Evolutionary conservation across 2,113 vertebrate genomes (phyloP), one percentile per base, ranked within the genome.

Genomic region (Carollia perspicillata): DNA sequence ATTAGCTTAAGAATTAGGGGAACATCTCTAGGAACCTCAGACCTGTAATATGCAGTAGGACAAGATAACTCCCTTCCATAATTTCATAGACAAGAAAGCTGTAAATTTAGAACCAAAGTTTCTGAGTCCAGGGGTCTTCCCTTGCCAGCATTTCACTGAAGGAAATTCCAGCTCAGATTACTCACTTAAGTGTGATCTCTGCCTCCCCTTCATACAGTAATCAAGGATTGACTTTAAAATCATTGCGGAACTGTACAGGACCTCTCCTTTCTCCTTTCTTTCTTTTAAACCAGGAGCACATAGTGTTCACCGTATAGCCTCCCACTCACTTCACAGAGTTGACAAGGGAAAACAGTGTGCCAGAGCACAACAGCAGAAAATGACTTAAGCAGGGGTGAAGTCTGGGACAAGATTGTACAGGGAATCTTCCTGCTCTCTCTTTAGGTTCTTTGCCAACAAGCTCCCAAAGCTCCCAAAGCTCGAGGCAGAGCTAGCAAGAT

Each of bases 271-370:
- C 13, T 94, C 96, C 94, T 51, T 75, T 78, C 93, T 95, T 53
- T 74, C 60, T 95, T 92, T 90, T 30, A 93, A 95, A 51, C 53
- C 60, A 68, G 58, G 84, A 95, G 80, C 55, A 95, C 84, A 68
- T 37, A 35, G 30, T 93, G 75, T 90, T 97, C 96, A 79, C 88
- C 66, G 42, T 55, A 60, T 33, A 95, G 40, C 81, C 88, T 96
- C 97, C 97, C 66, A 95, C 97, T 92, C 58, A 47, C 75, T 78
- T 95, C 58, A 77, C 0, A 1, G 44, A 90, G 90, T 49, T 96
- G 95, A 95, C 92, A 95, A 92, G 90, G 71, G 65, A 92, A 84
- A 96, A 44, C 26, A 44, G 60, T 44, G n/a, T 60, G 23, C 83
- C 47, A 33, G 44, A n/a, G 65, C 22, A 89, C 18, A 63, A 65